phyloP scores from a whole-genome alignment of 2,113 vertebrate genomes.

The Alligator mississippiensis region DNA sequence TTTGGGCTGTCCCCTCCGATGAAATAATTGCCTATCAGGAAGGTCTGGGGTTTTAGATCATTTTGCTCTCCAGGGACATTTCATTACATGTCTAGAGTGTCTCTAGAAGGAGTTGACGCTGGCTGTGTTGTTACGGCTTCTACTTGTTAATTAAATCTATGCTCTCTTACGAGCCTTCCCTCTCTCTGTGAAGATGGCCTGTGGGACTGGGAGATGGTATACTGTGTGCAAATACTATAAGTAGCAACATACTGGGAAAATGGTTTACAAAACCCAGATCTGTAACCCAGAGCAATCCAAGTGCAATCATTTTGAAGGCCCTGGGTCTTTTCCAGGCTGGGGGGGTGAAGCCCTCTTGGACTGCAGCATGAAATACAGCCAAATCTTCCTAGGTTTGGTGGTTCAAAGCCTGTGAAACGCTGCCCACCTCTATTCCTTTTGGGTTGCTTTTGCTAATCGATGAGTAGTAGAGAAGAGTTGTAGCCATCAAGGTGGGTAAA shows the following conservation, averaged over 20 bases:
- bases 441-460: background rate
- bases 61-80: background rate
- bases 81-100: background rate
- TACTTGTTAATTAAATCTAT: background rate
- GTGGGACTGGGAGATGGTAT: background rate
- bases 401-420: slow-evolving; percentile 18
- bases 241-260: background rate
- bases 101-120: slow-evolving; percentile 2
- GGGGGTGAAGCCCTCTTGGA: background rate
- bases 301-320: background rate
- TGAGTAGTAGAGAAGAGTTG: background rate
- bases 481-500: slow-evolving; percentile 2
- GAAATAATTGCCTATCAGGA: background rate
- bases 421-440: background rate
- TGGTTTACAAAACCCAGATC: background rate
- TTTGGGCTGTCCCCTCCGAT: background rate
- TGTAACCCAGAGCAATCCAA: background rate
- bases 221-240: background rate
- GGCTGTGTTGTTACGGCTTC: background rate
- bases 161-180: background rate
- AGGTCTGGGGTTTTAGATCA: background rate
- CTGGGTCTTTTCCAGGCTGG: background rate
- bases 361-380: background rate
- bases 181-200: fast-evolving
- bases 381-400: background rate